Evolutionary conservation across 2,797 vertebrate genomes (phyloP), one percentile per base, ranked within the genome.

Genomic region (Myioborus melanocephalus): DNA sequence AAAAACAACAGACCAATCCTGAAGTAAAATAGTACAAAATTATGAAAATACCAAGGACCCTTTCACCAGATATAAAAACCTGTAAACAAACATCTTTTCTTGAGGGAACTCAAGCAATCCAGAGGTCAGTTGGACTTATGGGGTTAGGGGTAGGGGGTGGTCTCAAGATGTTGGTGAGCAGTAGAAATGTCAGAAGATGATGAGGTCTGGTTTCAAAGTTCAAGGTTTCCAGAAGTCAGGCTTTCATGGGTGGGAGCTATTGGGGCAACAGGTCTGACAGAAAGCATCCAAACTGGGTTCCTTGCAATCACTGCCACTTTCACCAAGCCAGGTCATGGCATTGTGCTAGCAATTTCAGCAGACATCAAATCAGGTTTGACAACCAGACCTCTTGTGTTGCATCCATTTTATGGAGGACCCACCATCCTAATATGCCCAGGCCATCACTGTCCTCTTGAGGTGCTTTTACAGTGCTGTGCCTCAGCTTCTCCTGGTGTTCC

Each of bases 1-100:
- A 96, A 89, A 85, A 75, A 19, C 77, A 94, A 87, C 66, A 86
- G 79, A 79, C 70, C 28, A 61, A 78, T 28, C 6, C 49, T 83
- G 35, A 89, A 87, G 34, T 70, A 70, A 95, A 95, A 79, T 43
- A 66, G 63, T 32, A 90, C 24, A 66, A 94, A 82, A 24, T 57
- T 46, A 60, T 66, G 46, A 35, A 82, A 90, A 91, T 47, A 63
- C 10, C 44, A 78, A 79, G 39, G 11, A 11, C 20, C 32, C 4
- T 2, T 86, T 94, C 77, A 69, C 24, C 22, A 66, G 20, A 27
- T 35, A 37, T 15, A 35, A 68, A 91, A 90, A 32, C 8, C 32
- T 81, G 34, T 12, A 79, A 71, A 50, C 4, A 66, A 72, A 21
- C 21, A 39, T 16, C 5, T 76, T 83, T 68, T 56, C 27, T 59